Percentiles rank a stretch among this genome's conserved stretches.
Evolutionary conservation across 2,888 invertebrate species (phyloP).

Genomic region (Latrodectus hesperus): DNA sequence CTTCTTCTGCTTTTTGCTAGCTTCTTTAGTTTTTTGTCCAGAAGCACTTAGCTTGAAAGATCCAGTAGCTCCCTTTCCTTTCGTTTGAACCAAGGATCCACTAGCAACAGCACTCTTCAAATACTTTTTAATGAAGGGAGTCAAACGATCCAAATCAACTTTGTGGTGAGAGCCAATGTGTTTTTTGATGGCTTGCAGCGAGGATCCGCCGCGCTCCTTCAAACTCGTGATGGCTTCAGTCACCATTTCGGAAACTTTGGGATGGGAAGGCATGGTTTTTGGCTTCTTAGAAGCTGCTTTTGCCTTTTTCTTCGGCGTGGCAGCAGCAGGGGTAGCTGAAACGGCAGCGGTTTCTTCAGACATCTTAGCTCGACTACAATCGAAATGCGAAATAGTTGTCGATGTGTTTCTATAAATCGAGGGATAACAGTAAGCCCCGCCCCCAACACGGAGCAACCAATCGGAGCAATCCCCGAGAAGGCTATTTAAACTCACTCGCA

Average conservation of each 20-base stretch:
- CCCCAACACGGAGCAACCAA: too few relatives aligned
- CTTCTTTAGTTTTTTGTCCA: slow-evolving; percentile 24
- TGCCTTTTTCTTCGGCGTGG: slow-evolving; percentile 7
- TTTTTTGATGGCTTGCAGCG: slow-evolving; percentile 80
- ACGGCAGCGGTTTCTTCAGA: slow-evolving; percentile 12
- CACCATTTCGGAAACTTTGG: slow-evolving; percentile 79
- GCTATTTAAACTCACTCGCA: too few relatives aligned
- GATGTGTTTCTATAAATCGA: too few relatives aligned
- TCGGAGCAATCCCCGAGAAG: too few relatives aligned
- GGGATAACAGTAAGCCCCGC: too few relatives aligned
- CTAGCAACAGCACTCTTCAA: slow-evolving; percentile 78
- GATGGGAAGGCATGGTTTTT: slow-evolving; percentile 78
- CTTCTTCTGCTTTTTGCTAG: too few relatives aligned
- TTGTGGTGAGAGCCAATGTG: slow-evolving; percentile 80
- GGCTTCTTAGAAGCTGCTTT: slow-evolving; percentile 25
- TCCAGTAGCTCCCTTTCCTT: slow-evolving; percentile 69
- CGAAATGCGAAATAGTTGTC: too few relatives aligned
- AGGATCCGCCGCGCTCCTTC: slow-evolving; percentile 79
- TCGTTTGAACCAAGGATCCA: slow-evolving; percentile 73
- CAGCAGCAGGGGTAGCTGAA: not conserved
- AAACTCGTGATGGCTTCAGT: slow-evolving; percentile 76
- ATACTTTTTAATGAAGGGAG: slow-evolving; percentile 81
- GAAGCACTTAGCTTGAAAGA: slow-evolving; percentile 72
- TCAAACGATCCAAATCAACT: slow-evolving; percentile 74
- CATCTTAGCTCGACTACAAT: not conserved